phyloP scores from a whole-genome alignment of 2,888 invertebrate species.

The Luffia ferchaultella region DNA sequence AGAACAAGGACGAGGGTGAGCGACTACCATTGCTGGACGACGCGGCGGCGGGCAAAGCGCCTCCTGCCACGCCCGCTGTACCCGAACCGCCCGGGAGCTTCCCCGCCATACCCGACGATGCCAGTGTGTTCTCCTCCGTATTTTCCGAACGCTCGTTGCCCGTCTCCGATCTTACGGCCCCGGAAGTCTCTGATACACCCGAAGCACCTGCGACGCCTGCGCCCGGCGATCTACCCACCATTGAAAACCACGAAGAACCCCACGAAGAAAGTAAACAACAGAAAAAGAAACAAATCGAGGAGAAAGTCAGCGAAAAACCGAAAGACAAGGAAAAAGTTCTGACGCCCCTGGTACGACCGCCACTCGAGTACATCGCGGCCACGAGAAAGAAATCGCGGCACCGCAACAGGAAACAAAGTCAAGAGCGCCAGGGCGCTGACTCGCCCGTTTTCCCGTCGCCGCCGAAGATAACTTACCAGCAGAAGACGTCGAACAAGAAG shows the following conservation, averaged over 20 bases:
- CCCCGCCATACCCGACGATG: conserved; percentile 70
- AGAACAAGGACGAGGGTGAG: conserved; percentile 83
- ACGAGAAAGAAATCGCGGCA: conserved; percentile 75
- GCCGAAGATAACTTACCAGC: conserved; percentile 68
- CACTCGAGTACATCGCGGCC: conserved; percentile 77
- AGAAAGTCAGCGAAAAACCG: conserved; percentile 30
- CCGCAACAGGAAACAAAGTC: conserved; percentile 71
- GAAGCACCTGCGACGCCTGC: conserved; percentile 47
- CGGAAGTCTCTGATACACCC: conserved; percentile 39
- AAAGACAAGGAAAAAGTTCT: conserved; percentile 61
- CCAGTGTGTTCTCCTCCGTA: conserved; percentile 78
- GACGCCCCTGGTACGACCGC: conserved; percentile 75
- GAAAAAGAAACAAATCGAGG: conserved; percentile 9
- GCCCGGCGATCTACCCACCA: conserved; percentile 25
- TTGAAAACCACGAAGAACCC: conserved; percentile 21
- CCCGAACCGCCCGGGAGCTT: conserved; percentile 71
- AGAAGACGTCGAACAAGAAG: conserved; percentile 62
- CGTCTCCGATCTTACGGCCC: conserved; percentile 71
- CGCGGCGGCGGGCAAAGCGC: conserved; percentile 64
- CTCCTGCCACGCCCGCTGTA: conserved; percentile 73
- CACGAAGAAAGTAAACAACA: conserved; percentile 6
- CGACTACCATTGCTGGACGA: conserved; percentile 77
- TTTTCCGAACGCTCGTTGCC: conserved; percentile 77
- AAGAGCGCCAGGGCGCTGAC: conserved; percentile 70
- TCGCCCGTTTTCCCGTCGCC: conserved; percentile 74